These are phyloP conservation scores for Chlorocebus sabaeus DNA, from an alignment of 2,113 vertebrate species.

Conservation along the genomic window DNA sequence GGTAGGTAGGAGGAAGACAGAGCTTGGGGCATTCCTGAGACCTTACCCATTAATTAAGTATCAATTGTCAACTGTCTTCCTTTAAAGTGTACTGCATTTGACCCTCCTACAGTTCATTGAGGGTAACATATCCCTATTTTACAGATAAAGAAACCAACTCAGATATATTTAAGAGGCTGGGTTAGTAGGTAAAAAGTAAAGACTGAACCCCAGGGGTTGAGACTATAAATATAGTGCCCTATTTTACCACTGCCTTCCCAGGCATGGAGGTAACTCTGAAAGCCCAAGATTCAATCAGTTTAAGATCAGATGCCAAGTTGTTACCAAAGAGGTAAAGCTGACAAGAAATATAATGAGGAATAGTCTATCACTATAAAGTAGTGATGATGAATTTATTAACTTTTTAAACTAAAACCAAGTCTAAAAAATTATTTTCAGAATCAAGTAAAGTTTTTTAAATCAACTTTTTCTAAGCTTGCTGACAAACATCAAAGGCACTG, in stretches of 20 bases:
- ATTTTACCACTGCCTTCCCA: neutral
- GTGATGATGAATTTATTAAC: neutral
- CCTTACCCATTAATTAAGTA: neutral
- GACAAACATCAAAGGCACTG: neutral
- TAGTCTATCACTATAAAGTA: neutral
- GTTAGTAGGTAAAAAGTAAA: neutral
- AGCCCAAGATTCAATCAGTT: neutral
- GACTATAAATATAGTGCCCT: neutral
- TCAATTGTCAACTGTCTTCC: neutral
- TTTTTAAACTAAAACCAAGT: neutral
- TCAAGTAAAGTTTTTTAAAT: neutral
- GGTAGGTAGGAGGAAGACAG: neutral
- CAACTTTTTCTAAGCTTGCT: neutral
- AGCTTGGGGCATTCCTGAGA: neutral
- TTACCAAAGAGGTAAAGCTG: neutral
- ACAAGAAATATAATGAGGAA: neutral
- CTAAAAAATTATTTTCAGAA: neutral
- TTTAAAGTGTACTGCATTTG: neutral
- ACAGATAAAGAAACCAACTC: neutral
- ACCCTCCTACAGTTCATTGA: neutral
- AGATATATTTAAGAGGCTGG: neutral
- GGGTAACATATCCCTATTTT: neutral
- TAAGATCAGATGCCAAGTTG: neutral
- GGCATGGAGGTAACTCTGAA: neutral
- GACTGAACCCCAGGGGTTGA: neutral